A percentile compares a stretch with the other conserved stretches of the same genome.
Evolutionary conservation across 2,888 invertebrate genomes (phyloP).

Genomic region (Oscheius sp.): DNA sequence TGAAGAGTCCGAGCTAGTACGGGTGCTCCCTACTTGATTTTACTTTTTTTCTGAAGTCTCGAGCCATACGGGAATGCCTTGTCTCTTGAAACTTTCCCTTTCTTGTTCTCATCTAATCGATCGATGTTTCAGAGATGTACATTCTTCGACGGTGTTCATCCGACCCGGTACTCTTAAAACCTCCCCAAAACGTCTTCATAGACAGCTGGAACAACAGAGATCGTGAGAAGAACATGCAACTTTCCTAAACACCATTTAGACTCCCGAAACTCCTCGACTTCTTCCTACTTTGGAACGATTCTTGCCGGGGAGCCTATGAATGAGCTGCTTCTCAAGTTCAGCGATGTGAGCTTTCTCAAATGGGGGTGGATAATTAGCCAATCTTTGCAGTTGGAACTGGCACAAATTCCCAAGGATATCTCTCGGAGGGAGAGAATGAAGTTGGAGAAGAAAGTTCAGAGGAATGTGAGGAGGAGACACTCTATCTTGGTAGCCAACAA

Average conservation of each 20-base stretch:
- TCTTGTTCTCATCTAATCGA: neutral
- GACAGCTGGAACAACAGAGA: constrained; percentile 40
- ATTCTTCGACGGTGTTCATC: constrained; percentile 41
- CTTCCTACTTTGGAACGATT: constrained; percentile 5
- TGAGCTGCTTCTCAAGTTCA: constrained; percentile 24
- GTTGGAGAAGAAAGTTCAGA: constrained; percentile 29
- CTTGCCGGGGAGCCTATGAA: constrained; percentile 10
- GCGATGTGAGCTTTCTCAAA: constrained; percentile 9
- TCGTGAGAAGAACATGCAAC: constrained; percentile 6
- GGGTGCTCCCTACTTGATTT: too few relatives aligned
- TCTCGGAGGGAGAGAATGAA: constrained; percentile 25
- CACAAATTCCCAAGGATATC: constrained; percentile 34
- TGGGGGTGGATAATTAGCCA: neutral
- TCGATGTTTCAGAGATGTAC: neutral
- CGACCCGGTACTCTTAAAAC: constrained; percentile 55
- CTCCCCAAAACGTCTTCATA: constrained; percentile 40
- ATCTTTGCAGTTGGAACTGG: constrained; percentile 18
- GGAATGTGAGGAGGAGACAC: constrained; percentile 28
- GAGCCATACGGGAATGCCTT: too few relatives aligned
- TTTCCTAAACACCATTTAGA: neutral
- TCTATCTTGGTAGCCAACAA: constrained; percentile 32
- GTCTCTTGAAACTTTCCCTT: too few relatives aligned
- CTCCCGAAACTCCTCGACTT: constrained; percentile 22
- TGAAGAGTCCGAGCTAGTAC: too few relatives aligned
- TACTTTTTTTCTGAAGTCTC: too few relatives aligned